Evolutionary conservation across 2,797 vertebrate genomes (phyloP).

Genomic region (Alca torda): DNA sequence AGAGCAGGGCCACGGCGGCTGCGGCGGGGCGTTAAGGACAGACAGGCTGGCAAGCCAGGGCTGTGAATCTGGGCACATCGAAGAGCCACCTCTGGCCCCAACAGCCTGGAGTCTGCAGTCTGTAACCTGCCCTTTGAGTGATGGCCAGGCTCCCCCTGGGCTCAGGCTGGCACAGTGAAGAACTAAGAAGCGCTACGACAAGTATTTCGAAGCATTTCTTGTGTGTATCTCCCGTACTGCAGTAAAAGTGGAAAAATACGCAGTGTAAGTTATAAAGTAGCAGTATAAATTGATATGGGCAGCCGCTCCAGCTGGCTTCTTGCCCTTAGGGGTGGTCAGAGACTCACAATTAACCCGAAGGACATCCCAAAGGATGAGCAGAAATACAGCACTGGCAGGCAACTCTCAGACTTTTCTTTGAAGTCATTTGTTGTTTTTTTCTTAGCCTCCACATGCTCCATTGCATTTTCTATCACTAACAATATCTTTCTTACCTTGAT

Average conservation of each 20-base stretch:
- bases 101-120: background rate
- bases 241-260: background rate
- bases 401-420: background rate
- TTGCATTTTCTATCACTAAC: background rate
- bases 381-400: background rate
- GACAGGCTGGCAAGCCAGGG: accelerated
- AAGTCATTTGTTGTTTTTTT: background rate
- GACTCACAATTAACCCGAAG: background rate
- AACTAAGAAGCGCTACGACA: background rate
- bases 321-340: background rate
- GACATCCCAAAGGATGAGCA: background rate
- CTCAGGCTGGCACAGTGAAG: background rate
- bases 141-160: background rate
- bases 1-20: accelerated
- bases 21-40: background rate
- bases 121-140: background rate
- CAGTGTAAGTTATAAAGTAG: background rate
- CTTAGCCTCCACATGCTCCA: background rate
- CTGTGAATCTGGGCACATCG: background rate
- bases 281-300: background rate
- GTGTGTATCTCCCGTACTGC: background rate
- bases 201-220: background rate
- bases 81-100: background rate
- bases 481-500: background rate
- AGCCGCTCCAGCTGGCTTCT: background rate